Base-by-base conservation (phyloP, 35 echinoderm and acorn worm genomes). In the Holothuria glaberrima region DNA sequence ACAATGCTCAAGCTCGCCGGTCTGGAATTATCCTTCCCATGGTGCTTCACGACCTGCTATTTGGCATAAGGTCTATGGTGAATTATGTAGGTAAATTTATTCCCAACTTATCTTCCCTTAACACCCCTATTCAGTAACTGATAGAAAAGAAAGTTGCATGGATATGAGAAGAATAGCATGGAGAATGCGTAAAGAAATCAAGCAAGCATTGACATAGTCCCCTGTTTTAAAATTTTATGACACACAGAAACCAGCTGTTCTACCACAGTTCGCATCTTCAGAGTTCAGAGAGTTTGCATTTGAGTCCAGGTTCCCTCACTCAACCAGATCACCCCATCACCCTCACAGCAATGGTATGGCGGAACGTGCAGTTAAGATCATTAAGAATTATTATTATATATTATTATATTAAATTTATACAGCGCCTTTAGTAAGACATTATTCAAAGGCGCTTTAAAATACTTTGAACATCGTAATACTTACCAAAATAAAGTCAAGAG, bases 61-160 rank as follows among this genome's bases (percentile, higher is more conserved):
- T n/a, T n/a, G n/a, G n/a, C n/a, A n/a, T n/a, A n/a, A n/a, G n/a
- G n/a, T n/a, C n/a, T n/a, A 89, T 88, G 75, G 44, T 94, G 0
- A 92, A 88, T 45, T 95, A 92, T 68, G 31, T 95, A 25, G 36
- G 9, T n/a, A n/a, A n/a, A n/a, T n/a, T n/a, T n/a, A n/a, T n/a
- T n/a, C n/a, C n/a, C n/a, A n/a, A n/a, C n/a, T 75, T 75, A 38
- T n/a, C 32, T 75, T 35, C 71, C 30, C 12, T 75, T 38, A 75
- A 41, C 36, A 75, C 30, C 30, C 59, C 57, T 9, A 31, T 86
- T 19, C 12, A 30, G 18, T 25, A 86, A 26, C 59, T 86, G 27
- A 6, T 63, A 10, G 56, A 86, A 86, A 67, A 86, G 59, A 32
- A 65, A 21, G 32, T 86, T 63, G 83, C 14, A 68, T 68, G 83